Percentiles rank a stretch among this genome's conserved stretches.
Evolutionary conservation across 1,140 invertebrate species (phyloP).

Genomic region (Apolygus lucorum): DNA sequence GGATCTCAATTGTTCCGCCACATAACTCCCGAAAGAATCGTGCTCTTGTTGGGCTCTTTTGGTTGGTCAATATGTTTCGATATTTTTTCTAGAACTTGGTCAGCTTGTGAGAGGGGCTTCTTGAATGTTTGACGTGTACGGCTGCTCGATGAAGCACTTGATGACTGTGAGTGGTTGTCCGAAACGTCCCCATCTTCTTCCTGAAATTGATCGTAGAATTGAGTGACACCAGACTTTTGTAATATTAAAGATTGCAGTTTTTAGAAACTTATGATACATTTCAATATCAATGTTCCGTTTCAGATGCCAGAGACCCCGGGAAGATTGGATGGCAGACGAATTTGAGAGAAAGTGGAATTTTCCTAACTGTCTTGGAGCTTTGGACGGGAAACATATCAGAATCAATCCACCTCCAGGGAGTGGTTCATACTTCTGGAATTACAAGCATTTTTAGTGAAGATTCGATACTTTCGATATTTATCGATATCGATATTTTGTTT

Average conservation of each 20-base stretch:
- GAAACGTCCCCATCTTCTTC: neutral
- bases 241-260: neutral
- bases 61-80: neutral
- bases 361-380: conserved; percentile 38
- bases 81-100: conserved; percentile 7
- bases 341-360: conserved; percentile 40
- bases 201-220: neutral
- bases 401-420: conserved; percentile 34
- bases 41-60: neutral
- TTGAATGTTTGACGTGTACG: neutral
- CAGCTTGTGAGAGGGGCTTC: neutral
- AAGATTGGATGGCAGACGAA: conserved; percentile 1
- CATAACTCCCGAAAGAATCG: neutral
- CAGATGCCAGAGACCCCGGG: neutral
- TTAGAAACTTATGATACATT: neutral
- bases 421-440: conserved; percentile 39
- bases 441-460: too few relatives aligned
- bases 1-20: neutral
- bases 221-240: neutral
- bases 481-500: too few relatives aligned
- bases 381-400: conserved; percentile 41
- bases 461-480: too few relatives aligned
- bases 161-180: neutral
- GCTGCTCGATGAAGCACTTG: neutral
- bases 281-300: neutral